Conservation (phyloP, 2,888 invertebrate genomes). For the Zeuzera pyrina region DNA sequence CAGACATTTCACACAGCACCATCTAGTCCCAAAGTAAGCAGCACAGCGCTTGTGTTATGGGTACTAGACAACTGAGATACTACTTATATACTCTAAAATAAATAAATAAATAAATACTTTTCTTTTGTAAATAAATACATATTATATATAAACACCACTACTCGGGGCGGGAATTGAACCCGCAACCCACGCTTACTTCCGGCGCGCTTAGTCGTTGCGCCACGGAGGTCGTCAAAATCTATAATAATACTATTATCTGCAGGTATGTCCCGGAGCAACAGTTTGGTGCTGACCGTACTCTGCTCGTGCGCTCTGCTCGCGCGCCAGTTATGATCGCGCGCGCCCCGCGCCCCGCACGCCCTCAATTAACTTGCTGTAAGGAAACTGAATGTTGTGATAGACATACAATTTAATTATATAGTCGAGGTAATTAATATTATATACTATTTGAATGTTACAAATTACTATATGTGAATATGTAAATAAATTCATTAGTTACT, state of each 20-base stretch:
- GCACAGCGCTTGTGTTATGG: no score
- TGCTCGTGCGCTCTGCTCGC: conserved; percentile 16
- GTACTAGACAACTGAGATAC: no score
- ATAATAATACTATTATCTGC: conserved; percentile 11
- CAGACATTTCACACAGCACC: no score
- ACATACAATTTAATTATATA: conserved; percentile 30
- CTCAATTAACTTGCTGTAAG: conserved; percentile 23
- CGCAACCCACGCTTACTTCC: no score
- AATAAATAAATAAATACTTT: no score
- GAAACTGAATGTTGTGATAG: conserved; percentile 71
- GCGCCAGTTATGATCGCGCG: conserved; percentile 14
- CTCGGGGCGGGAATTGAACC: no score
- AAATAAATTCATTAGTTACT: conserved; percentile 68
- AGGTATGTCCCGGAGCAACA: conserved; percentile 14
- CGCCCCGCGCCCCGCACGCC: conserved; percentile 4
- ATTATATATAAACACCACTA: no score
- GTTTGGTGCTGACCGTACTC: conserved; percentile 14
- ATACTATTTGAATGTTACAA: conserved; percentile 60
- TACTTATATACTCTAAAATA: no score
- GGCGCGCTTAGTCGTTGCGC: no score
- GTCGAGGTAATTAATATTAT: conserved; percentile 45
- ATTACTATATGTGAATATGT: conserved; percentile 68
- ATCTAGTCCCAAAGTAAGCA: no score
- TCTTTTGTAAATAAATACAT: no score
- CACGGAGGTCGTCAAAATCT: no score